These are phyloP conservation scores for Serranus cabrilla DNA, from an alignment of 2,797 vertebrate species.

Conservation along the genomic window DNA sequence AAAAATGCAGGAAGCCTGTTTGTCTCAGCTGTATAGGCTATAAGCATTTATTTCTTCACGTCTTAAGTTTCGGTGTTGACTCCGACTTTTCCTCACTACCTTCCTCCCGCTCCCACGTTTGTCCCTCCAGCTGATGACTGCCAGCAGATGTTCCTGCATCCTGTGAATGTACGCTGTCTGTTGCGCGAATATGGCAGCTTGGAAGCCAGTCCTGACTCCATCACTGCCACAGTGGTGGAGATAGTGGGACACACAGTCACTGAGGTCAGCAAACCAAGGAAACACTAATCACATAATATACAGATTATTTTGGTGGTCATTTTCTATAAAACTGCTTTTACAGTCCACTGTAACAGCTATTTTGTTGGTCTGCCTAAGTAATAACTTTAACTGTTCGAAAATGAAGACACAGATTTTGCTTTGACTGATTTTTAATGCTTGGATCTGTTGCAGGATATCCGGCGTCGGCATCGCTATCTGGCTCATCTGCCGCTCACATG, in stretches of 20 bases:
- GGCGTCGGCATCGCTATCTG: constrained; percentile 95
- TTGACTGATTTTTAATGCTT: background rate
- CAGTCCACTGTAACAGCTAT: background rate
- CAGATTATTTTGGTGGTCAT: background rate
- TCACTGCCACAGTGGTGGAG: constrained; percentile 95
- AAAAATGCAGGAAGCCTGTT: background rate
- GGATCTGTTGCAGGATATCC: constrained; percentile 88
- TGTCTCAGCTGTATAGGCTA: background rate
- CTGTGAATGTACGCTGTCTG: constrained; percentile 96
- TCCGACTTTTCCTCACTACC: background rate
- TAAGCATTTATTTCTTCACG: background rate
- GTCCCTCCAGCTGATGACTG: constrained; percentile 92
- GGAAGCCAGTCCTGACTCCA: constrained; percentile 94
- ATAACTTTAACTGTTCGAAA: background rate
- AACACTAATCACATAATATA: background rate
- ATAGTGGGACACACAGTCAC: constrained; percentile 95
- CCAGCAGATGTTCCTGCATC: constrained; percentile 97
- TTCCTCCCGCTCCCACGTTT: background rate
- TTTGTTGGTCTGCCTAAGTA: background rate
- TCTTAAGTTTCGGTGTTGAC: background rate
- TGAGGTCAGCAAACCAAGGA: constrained; percentile 85
- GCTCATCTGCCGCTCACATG: constrained; percentile 97
- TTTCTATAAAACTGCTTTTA: background rate
- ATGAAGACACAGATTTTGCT: background rate
- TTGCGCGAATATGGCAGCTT: constrained; percentile 94